Base-by-base conservation (phyloP, 1,140 invertebrate genomes). In the Cydia strobilella region DNA sequence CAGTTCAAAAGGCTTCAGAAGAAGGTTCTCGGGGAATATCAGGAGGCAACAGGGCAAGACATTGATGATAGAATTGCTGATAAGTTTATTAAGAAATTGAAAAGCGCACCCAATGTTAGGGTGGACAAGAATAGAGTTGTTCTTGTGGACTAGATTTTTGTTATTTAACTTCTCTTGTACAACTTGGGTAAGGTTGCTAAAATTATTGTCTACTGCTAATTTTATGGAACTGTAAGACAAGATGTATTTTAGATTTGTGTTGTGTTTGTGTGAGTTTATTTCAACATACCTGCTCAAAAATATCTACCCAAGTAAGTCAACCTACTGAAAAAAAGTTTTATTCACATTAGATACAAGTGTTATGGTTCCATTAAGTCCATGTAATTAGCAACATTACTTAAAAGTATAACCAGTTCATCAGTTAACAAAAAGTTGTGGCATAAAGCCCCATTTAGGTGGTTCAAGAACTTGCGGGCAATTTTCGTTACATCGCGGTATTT, bases 1-100 rank as follows among this genome's bases (percentile, higher is more conserved):
- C 90, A 87, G 20, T 93, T 93, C 73, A 93, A 93, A 81, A 79
- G 91, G 15, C 75, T 93, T 59, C 91, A 93, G 66, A 93, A 93
- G 81, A 93, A 92, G 79, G 90, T 93, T 72, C 75, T 93, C 5
- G 79, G 82, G 45, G 91, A 91, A 77, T 93, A 90, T 76, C 76
- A 80, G n/a, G 89, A 93, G 73, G 82, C 81, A 31, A 91, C 89
- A n/a, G 91, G 90, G 7, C 75, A 78, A 79, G 89, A 91, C 18
- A 85, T 91, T 4, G 90, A 93, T 81, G 91, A 93, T 75, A 87
- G 91, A 75, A 93, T 93, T 82, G 91, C 90, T 73, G 91, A 93
- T 72, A 93, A 93, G 75, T 93, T 93, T 85, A 92, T 91, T 45
- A 93, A 93, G 54, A 93, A 92, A 83, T 81, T 93, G 72, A 93